phyloP scores from a whole-genome alignment of 1,140 invertebrate species.

The Drosophila orosa region DNA sequence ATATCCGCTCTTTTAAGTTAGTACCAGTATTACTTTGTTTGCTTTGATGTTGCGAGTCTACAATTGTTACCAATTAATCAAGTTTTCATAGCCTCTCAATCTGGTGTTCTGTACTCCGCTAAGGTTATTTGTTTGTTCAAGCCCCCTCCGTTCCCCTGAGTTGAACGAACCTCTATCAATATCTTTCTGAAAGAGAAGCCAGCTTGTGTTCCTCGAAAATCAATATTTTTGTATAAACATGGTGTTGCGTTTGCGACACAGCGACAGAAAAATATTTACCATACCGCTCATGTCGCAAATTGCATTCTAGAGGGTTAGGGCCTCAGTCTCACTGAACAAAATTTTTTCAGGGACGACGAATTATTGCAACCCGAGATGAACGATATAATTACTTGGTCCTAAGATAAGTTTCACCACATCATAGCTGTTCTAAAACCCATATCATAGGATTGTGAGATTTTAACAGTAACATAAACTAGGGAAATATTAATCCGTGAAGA shows the following conservation, averaged over 20 bases:
- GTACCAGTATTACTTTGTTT: conserved; percentile 4
- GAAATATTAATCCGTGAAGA: too few relatives aligned
- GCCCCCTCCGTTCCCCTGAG: conserved; percentile 1
- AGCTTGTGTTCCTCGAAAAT: conserved; percentile 46
- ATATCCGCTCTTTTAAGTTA: neutral
- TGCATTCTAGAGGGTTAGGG: conserved; percentile 17
- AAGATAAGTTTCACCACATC: neutral
- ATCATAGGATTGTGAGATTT: too few relatives aligned
- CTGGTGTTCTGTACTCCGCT: neutral
- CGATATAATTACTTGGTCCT: neutral
- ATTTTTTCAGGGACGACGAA: neutral
- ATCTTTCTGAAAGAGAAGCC: conserved; percentile 16
- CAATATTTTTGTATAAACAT: conserved; percentile 67
- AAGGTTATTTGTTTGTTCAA: conserved; percentile 6
- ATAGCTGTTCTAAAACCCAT: neutral
- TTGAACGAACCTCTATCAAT: conserved; percentile 57
- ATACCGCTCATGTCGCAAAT: conserved; percentile 28
- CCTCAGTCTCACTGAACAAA: neutral
- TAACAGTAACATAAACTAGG: too few relatives aligned
- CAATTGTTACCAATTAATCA: conserved; percentile 6
- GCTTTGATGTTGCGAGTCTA: neutral
- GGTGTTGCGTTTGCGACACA: conserved; percentile 29
- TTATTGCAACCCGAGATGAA: neutral
- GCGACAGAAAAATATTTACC: conserved; percentile 38
- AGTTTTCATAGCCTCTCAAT: neutral